Base-by-base conservation (phyloP, 2,888 invertebrate species). In the Ichneumon xanthorius region DNA sequence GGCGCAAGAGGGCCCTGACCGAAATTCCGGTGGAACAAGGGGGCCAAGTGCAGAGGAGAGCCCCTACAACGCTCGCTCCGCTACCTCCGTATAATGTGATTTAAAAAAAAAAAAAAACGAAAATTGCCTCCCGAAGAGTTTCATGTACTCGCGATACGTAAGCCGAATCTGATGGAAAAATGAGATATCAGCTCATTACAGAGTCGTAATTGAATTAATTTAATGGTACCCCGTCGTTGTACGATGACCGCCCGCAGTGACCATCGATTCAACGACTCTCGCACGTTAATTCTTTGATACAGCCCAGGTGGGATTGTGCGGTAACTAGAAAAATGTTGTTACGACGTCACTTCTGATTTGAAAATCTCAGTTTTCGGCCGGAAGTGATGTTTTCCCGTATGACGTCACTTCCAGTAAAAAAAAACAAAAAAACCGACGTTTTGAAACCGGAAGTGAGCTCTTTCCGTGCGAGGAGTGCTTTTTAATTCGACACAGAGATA, bases 1-100 rank as follows among this genome's bases (percentile, higher is more conserved):
- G 91, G 89, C 91, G 91, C 90, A 90, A 90, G 84, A 89, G 89
- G 92, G 88, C 93, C 93, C 89, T 93, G 93, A 93, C 93, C 93
- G 92, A 93, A 93, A 93, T 93, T 92, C 91, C 89, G 87, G 58
- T 45, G 67, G 72, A 70, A 79, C 90, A 92, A 92, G 90, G 90
- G 92, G 92, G 92, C 92, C 93, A 93, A 93, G 93, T 93, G 92
- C 92, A 93, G 85, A 89, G 80, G 68, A 77, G 40, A 30, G 11
- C 45, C 68, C 63, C 71, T 67, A 70, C 70, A n/a, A 45, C 61
- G 53, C 67, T 75, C 67, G 37, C 50, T 58, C 48, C 61, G 22
- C 58, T 61, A 30, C 30, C 7, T 22, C 9, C 9, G 16, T 22
- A 16, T 50, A 70, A 70, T 61, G 22, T 55, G 9, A 78, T 30